Evolutionary conservation across 2,797 vertebrate genomes (phyloP).

Genomic region (Scomberomorus guttatus): DNA sequence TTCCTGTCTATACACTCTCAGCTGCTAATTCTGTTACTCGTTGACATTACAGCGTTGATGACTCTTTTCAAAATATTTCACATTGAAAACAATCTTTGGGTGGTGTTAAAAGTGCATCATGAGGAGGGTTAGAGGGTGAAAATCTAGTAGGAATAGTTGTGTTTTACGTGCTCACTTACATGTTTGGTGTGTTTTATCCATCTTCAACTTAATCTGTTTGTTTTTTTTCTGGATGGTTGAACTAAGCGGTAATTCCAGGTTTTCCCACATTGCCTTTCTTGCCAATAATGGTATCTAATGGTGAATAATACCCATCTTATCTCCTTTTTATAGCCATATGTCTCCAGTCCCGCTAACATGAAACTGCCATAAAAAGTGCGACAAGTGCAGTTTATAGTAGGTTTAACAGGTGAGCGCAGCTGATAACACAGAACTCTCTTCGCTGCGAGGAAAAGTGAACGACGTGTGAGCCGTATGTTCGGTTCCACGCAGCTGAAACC

Average conservation of each 20-base stretch:
- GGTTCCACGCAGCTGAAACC: conserved; percentile 45
- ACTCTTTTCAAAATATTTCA: conserved; percentile 45
- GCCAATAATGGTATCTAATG: conserved; percentile 58
- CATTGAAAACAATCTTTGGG: conserved; percentile 10
- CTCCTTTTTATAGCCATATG: conserved; percentile 69
- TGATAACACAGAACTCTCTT: conserved; percentile 69
- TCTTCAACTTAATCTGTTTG: conserved; percentile 20
- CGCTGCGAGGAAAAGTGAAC: conserved; percentile 32
- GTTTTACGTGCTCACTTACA: too few species aligned
- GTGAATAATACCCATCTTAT: conserved; percentile 70
- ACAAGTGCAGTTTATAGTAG: conserved; percentile 70
- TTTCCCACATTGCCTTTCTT: conserved; percentile 30
- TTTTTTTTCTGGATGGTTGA: conserved; percentile 1
- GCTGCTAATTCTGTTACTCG: conserved; percentile 56
- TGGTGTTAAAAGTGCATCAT: neutral
- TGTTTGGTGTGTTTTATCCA: neutral
- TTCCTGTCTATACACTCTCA: conserved; percentile 30
- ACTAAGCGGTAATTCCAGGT: conserved; percentile 26
- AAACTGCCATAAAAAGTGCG: conserved; percentile 73
- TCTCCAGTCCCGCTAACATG: conserved; percentile 57
- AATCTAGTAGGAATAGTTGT: too few species aligned
- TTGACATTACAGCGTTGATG: conserved; percentile 43
- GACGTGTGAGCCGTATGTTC: conserved; percentile 55
- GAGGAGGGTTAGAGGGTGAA: too few species aligned
- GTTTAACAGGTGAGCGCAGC: conserved; percentile 67